These are phyloP conservation scores for Leucophenga maculata DNA, from an alignment of 2,888 invertebrate species.

Conservation along the genomic window DNA sequence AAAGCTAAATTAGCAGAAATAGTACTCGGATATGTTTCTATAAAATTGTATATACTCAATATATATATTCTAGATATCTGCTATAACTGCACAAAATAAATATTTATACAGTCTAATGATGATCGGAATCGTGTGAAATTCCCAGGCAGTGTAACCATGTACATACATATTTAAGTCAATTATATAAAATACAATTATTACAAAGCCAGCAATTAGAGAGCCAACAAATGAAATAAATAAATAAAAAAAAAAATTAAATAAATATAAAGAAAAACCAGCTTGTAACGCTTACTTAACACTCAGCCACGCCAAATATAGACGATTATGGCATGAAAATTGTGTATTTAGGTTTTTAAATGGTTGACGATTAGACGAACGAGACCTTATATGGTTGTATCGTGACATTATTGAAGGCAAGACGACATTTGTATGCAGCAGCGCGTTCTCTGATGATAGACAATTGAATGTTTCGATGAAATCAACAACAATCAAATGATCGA, in stretches of 20 bases:
- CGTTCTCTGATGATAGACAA: background rate
- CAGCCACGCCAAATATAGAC: background rate
- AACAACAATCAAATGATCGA: background rate
- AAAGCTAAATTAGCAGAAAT: too few relatives aligned
- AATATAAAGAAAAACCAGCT: background rate
- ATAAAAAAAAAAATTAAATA: background rate
- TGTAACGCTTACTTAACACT: constrained; percentile 12
- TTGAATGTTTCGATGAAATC: background rate
- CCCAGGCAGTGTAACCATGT: constrained; percentile 7
- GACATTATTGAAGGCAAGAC: background rate
- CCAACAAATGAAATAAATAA: background rate
- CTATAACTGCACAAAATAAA: too few relatives aligned
- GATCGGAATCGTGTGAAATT: constrained; percentile 11
- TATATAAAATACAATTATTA: background rate
- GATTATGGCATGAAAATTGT: constrained; percentile 16
- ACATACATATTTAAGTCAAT: background rate
- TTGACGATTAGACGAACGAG: background rate
- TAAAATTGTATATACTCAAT: too few relatives aligned
- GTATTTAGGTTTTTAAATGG: constrained; percentile 12
- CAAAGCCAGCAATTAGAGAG: constrained; percentile 9
- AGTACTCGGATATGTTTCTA: too few relatives aligned
- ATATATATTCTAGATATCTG: too few relatives aligned
- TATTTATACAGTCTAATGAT: background rate
- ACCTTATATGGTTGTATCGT: background rate
- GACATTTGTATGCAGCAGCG: constrained; percentile 16